Percentiles rank a stretch among this genome's conserved stretches.
These are phyloP conservation scores for Chymomyza fuscimana DNA, from an alignment of 2,888 invertebrate genomes.

Conservation along the genomic window DNA sequence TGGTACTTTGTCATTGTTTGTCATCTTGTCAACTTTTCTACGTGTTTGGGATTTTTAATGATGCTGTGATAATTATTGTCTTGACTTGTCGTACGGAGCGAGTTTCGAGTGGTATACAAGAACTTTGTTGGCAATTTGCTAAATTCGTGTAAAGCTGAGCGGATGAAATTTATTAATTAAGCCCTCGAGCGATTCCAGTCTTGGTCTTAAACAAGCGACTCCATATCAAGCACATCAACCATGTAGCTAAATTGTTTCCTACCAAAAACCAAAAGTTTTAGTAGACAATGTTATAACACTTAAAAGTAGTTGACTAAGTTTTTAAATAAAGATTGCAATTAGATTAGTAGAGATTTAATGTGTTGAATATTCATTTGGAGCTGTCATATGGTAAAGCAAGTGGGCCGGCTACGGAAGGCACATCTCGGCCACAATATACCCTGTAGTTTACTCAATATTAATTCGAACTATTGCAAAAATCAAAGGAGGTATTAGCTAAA, in stretches of 20 bases:
- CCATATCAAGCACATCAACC: too few species aligned
- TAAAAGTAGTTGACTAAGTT: not conserved
- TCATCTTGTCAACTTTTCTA: constrained; percentile 54
- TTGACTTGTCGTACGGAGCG: constrained; percentile 12
- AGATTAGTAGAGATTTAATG: not conserved
- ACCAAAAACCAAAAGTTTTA: not conserved
- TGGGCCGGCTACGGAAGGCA: not conserved
- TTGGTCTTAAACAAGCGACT: too few species aligned
- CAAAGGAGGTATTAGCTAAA: too few species aligned
- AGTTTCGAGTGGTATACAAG: not conserved
- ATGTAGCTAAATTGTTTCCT: not conserved
- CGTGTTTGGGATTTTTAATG: constrained; percentile 58
- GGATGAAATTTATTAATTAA: constrained; percentile 57
- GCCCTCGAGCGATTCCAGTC: constrained; percentile 46
- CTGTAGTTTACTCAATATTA: too few species aligned
- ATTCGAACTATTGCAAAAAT: too few species aligned
- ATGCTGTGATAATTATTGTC: constrained; percentile 63
- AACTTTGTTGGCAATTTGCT: constrained; percentile 41
- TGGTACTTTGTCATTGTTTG: constrained; percentile 43
- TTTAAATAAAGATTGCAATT: constrained; percentile 37
- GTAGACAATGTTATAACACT: not conserved
- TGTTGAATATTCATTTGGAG: not conserved
- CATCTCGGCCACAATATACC: too few species aligned
- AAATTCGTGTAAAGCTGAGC: constrained; percentile 42
- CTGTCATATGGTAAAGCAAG: not conserved